These are phyloP conservation scores for Arizona elegans DNA, from an alignment of 2,113 vertebrate genomes.

Conservation along the genomic window DNA sequence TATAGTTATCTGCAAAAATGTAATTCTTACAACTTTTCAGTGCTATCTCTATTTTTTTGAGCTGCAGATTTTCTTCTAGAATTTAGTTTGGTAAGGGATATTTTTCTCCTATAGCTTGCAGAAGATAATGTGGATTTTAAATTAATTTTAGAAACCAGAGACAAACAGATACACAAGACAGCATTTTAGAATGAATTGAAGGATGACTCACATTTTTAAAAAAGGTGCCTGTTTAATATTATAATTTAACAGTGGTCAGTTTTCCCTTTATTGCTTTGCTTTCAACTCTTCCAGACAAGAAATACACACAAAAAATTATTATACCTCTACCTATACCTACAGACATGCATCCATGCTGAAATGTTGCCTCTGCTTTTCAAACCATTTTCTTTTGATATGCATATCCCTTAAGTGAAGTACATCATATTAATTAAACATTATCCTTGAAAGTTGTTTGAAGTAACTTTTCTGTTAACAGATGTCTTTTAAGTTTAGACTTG, in stretches of 20 bases:
- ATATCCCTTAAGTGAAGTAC: not conserved
- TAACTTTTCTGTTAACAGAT: not conserved
- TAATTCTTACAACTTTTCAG: constrained; percentile 36
- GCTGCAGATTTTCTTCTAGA: constrained; percentile 46
- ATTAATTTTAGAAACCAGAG: constrained; percentile 7
- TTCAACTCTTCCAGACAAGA: not conserved
- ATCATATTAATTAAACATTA: not conserved
- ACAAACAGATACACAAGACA: constrained; percentile 8
- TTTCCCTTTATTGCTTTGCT: not conserved
- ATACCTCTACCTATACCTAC: not conserved
- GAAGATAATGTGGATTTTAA: constrained; percentile 24
- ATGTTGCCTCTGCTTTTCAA: not conserved
- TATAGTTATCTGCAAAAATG: constrained; percentile 29
- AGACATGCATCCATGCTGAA: not conserved
- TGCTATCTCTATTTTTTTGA: constrained; percentile 31
- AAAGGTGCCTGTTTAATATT: not conserved
- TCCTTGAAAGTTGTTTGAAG: not conserved
- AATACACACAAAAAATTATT: not conserved
- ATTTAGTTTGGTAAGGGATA: constrained; percentile 28
- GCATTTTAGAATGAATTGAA: constrained; percentile 46
- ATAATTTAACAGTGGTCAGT: constrained; percentile 7
- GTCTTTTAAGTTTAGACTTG: not conserved
- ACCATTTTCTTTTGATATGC: not conserved
- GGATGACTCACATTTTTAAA: not conserved
- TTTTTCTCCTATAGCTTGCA: not conserved